Evolutionary conservation across 1,140 invertebrate genomes (phyloP).

Genomic region (Drosophila varians): DNA sequence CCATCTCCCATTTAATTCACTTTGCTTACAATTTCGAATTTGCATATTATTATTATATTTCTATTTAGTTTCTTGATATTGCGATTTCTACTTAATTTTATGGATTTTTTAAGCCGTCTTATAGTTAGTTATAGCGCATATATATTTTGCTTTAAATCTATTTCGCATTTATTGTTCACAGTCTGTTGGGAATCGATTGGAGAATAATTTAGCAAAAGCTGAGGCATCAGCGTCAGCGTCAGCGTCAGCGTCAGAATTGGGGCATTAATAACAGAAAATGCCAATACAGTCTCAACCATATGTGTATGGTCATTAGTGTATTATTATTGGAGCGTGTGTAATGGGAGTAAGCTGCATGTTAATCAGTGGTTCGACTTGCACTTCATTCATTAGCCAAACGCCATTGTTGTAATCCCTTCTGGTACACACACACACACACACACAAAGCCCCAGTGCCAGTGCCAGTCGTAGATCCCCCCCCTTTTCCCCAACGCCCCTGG

Average conservation of each 20-base stretch:
- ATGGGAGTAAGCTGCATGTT: constrained; percentile 34
- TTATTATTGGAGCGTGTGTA: constrained; percentile 19
- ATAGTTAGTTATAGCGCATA: too few species aligned
- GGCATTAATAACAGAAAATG: too few species aligned
- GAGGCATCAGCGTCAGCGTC: too few species aligned
- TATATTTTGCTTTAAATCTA: too few species aligned
- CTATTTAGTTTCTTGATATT: too few species aligned
- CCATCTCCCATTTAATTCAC: constrained; percentile 3
- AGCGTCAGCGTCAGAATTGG: too few species aligned
- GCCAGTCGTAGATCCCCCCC: not conserved
- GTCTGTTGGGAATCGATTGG: too few species aligned
- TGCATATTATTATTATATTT: not conserved
- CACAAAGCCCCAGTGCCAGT: not conserved
- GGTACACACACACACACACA: too few species aligned
- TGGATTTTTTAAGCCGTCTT: too few species aligned
- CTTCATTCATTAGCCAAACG: constrained; percentile 38
- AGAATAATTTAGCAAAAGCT: not conserved
- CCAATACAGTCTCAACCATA: too few species aligned
- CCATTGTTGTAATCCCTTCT: not conserved
- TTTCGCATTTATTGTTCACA: too few species aligned
- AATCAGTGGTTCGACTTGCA: constrained; percentile 29
- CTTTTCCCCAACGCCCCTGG: not conserved
- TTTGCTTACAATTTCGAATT: not conserved
- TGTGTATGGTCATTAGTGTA: constrained; percentile 24
- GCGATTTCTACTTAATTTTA: too few species aligned